Evolutionary conservation across 2,888 invertebrate genomes (phyloP).

Genomic region (Sialis lutaria): DNA sequence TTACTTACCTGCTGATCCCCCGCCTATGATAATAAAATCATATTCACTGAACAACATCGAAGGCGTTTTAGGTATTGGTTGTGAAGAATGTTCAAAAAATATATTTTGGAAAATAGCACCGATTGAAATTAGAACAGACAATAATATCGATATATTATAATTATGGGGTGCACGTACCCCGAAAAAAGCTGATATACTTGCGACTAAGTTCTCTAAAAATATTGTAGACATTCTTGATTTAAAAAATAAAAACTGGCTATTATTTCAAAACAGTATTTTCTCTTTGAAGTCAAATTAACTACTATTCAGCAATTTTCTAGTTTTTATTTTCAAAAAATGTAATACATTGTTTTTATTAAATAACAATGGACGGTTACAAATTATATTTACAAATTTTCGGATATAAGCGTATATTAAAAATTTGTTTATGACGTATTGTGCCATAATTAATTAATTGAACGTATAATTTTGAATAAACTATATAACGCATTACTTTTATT

Average conservation of each 20-base stretch:
- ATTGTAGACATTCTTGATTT: too few species aligned
- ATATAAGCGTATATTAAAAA: background rate
- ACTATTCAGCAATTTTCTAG: too few species aligned
- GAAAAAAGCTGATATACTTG: constrained; percentile 31
- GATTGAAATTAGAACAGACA: constrained; percentile 68
- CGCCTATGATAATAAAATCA: constrained; percentile 75
- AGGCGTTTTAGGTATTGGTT: constrained; percentile 51
- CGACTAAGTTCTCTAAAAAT: too few species aligned
- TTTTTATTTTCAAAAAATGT: too few species aligned
- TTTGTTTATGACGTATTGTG: background rate
- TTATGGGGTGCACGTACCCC: constrained; percentile 49
- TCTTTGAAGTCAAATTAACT: too few species aligned
- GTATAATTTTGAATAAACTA: too few species aligned
- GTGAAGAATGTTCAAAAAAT: constrained; percentile 64
- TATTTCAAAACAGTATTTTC: too few species aligned
- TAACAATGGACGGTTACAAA: background rate
- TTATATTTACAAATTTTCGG: background rate
- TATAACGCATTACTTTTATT: too few species aligned
- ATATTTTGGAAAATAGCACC: constrained; percentile 79
- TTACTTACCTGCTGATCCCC: constrained; percentile 60
- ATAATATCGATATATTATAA: constrained; percentile 60
- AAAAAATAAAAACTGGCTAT: too few species aligned
- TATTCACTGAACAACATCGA: constrained; percentile 47
- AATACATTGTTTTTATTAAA: too few species aligned
- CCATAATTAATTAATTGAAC: too few species aligned